Percentiles rank a stretch among this genome's conserved stretches.
These are phyloP conservation scores for Drosophila equinoxialis DNA, from an alignment of 1,140 invertebrate species.

Conservation along the genomic window DNA sequence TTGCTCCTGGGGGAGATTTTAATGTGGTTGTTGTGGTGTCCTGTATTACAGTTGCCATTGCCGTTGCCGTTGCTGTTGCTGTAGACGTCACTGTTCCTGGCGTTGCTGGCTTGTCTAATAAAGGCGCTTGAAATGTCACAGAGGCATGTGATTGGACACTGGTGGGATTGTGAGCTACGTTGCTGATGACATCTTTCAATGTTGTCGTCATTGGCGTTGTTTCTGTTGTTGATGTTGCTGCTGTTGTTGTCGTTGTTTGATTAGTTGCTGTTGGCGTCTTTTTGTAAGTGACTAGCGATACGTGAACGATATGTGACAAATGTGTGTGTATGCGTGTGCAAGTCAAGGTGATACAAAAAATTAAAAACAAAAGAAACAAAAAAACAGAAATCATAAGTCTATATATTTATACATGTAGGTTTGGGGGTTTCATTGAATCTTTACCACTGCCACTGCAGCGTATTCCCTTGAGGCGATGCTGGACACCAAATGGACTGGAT, in stretches of 20 bases:
- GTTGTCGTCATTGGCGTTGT: constrained; percentile 3
- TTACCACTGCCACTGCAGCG: constrained; percentile 82
- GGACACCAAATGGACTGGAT: constrained; percentile 44
- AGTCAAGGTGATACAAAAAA: constrained; percentile 17
- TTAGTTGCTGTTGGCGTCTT: constrained; percentile 57
- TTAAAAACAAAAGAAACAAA: constrained; percentile 25
- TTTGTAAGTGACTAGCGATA: constrained; percentile 75
- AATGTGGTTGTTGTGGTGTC: constrained; percentile 15
- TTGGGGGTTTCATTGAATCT: constrained; percentile 18
- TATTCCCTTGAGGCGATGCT: constrained; percentile 79
- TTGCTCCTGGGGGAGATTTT: constrained; percentile 9
- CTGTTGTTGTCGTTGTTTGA: constrained; percentile 33
- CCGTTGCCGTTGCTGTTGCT: constrained; percentile 24
- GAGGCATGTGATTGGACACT: constrained; percentile 58
- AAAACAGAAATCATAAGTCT: constrained; percentile 41
- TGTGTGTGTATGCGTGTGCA: constrained; percentile 30
- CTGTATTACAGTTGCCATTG: constrained; percentile 8
- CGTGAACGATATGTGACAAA: constrained; percentile 28
- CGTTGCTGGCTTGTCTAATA: constrained; percentile 51
- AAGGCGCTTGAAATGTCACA: constrained; percentile 70
- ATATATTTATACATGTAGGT: constrained; percentile 15
- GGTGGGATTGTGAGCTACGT: constrained; percentile 24
- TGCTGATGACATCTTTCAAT: constrained; percentile 20
- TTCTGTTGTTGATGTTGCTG: constrained; percentile 29
- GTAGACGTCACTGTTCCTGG: constrained; percentile 18